Percentiles rank a stretch among this genome's conserved stretches.
phyloP scores from a whole-genome alignment of 2,797 vertebrate species.

The Lepilemur ruficaudatus region DNA sequence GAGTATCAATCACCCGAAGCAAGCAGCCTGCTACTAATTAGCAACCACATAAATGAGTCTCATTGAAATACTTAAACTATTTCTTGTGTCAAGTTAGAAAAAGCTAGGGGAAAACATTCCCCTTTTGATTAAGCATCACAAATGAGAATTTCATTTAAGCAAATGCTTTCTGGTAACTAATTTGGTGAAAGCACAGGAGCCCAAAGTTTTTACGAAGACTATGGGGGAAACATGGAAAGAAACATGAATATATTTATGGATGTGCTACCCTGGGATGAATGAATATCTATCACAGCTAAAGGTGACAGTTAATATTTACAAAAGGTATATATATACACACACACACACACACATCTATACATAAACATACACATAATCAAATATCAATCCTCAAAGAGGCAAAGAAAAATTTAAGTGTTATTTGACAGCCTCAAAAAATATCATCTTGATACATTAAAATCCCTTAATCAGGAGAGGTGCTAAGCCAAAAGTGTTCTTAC shows the following conservation, averaged over 20 bases:
- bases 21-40: constrained; percentile 39
- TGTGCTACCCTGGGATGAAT: background rate
- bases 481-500: background rate
- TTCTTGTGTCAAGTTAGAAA: constrained; percentile 49
- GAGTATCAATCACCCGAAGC: constrained; percentile 35
- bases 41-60: constrained; percentile 6
- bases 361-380: background rate
- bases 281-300: constrained; percentile 24
- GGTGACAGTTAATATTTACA: constrained; percentile 38
- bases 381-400: background rate
- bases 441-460: background rate
- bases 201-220: constrained; percentile 18
- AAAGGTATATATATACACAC: background rate
- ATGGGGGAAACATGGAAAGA: background rate
- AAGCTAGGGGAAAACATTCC: background rate
- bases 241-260: background rate
- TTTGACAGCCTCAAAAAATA: background rate
- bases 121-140: constrained; percentile 61
- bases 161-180: constrained; percentile 62
- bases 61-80: constrained; percentile 51
- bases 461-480: background rate
- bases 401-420: background rate
- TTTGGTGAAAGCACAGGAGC: constrained; percentile 41
- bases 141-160: constrained; percentile 62
- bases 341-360: background rate